These are phyloP conservation scores for Glaucidium brasilianum DNA, from an alignment of 2,113 vertebrate species.

Conservation along the genomic window DNA sequence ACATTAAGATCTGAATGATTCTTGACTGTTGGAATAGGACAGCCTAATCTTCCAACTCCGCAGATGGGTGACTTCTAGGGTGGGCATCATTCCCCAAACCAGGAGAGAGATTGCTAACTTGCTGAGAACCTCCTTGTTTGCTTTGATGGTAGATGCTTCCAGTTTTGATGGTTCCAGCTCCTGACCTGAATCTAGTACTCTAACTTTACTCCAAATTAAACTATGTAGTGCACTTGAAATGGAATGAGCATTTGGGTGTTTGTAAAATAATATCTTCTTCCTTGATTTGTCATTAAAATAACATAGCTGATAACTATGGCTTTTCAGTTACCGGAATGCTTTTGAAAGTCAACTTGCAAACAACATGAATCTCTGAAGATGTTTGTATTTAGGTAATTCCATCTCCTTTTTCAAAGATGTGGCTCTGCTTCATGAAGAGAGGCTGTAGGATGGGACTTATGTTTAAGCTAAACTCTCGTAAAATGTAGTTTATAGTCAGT, in stretches of 20 bases:
- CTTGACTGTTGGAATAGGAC: not conserved
- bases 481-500: not conserved
- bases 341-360: not conserved
- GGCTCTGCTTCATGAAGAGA: not conserved
- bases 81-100: not conserved
- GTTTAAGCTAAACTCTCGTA: not conserved
- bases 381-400: not conserved
- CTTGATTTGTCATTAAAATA: not conserved
- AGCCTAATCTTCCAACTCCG: not conserved
- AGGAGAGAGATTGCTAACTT: not conserved
- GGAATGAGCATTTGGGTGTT: not conserved
- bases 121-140: not conserved
- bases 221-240: not conserved
- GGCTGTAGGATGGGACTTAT: not conserved
- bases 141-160: not conserved
- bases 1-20: not conserved
- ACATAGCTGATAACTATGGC: not conserved
- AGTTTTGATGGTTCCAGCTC: not conserved
- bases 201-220: not conserved
- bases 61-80: not conserved
- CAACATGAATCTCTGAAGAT: not conserved
- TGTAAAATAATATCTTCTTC: not conserved
- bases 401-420: not conserved
- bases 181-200: not conserved
- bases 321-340: not conserved